These are phyloP conservation scores for Dicrurus megarhynchus DNA, from an alignment of 2,113 vertebrate species.

Conservation along the genomic window DNA sequence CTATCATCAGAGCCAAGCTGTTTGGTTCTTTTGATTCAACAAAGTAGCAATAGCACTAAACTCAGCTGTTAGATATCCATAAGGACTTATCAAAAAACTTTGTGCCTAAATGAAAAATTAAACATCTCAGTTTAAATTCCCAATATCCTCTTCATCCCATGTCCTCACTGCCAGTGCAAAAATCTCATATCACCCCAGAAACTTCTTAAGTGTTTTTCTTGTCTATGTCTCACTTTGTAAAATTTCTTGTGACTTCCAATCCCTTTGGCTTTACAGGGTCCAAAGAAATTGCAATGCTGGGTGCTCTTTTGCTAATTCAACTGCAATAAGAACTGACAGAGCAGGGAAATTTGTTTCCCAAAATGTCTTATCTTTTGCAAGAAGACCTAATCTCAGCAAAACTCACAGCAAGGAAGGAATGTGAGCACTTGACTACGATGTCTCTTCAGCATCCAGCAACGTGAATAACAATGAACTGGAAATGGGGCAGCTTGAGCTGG, in stretches of 20 bases:
- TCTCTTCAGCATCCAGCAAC: neutral
- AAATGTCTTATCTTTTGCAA: neutral
- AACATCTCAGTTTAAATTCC: neutral
- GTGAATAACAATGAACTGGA: neutral
- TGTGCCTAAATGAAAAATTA: neutral
- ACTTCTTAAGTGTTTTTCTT: neutral
- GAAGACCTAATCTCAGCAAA: neutral
- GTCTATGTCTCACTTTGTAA: neutral
- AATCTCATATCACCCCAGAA: neutral
- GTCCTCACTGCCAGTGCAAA: neutral
- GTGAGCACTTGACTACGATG: no score
- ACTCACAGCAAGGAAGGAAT: neutral
- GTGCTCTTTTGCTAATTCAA: neutral
- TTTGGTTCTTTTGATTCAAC: neutral
- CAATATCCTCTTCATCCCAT: accelerated
- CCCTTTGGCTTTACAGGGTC: neutral
- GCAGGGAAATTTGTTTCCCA: neutral
- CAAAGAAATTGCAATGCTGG: neutral
- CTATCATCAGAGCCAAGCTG: neutral
- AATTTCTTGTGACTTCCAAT: neutral
- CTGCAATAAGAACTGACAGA: neutral
- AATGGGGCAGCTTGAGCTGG: neutral
- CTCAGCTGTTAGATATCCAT: neutral
- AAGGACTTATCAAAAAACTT: neutral
- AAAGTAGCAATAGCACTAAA: neutral